Percentiles rank a stretch among this genome's conserved stretches.
Conservation (phyloP, 1,140 invertebrate species). For the fruit fly (Drosophila melanogaster) region DNA sequence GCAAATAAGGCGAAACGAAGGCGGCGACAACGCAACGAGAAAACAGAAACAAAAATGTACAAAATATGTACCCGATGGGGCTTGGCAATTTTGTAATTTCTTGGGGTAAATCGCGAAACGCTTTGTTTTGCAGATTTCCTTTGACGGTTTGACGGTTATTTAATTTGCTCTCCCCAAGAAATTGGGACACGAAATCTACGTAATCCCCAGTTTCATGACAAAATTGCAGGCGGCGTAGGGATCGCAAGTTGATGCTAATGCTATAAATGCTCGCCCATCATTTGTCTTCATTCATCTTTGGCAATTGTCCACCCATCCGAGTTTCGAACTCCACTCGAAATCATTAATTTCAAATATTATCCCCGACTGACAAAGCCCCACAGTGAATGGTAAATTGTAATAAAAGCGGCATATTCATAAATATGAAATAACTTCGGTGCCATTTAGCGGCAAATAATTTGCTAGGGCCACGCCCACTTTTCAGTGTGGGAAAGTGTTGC, state of each 20-base stretch:
- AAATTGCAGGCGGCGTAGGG: constrained; percentile 12
- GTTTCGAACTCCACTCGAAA: constrained; percentile 29
- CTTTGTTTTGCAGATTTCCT: constrained; percentile 43
- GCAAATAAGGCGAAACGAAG: constrained; percentile 57
- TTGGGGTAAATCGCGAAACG: constrained; percentile 39
- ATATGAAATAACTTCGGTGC: constrained; percentile 51
- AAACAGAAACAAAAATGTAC: constrained; percentile 28
- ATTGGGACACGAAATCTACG: constrained; percentile 32
- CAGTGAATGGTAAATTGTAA: constrained; percentile 34
- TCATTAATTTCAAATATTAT: constrained; percentile 54
- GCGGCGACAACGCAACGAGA: constrained; percentile 10
- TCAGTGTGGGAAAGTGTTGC: not conserved
- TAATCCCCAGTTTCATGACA: constrained; percentile 18
- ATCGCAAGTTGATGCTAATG: constrained; percentile 41
- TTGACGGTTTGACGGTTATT: constrained; percentile 55
- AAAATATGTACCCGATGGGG: constrained; percentile 19
- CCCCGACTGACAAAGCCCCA: constrained; percentile 6
- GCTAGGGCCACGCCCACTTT: constrained; percentile 1
- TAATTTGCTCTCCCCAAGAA: constrained; percentile 34
- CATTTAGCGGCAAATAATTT: constrained; percentile 46
- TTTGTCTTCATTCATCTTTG: constrained; percentile 45
- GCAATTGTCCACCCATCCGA: constrained; percentile 39
- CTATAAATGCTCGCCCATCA: constrained; percentile 38
- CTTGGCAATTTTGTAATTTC: constrained; percentile 33
- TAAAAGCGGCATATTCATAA: constrained; percentile 48